A percentile compares a stretch with the other conserved stretches of the same genome.
Evolutionary conservation across 2,797 vertebrate species (phyloP).

Genomic region (Melopsittacus undulatus): DNA sequence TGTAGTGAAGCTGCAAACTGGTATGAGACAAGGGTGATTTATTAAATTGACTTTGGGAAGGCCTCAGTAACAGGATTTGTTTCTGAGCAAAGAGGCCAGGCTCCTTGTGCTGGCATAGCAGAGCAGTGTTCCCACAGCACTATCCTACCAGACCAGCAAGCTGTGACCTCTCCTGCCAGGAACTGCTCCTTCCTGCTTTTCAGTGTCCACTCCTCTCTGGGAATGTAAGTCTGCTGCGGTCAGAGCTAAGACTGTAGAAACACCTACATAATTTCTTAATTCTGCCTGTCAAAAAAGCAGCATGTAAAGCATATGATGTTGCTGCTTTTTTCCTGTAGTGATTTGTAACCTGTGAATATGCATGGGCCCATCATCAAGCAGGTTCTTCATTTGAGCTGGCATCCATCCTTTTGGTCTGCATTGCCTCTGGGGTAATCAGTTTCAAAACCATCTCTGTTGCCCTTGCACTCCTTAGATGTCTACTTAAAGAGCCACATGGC

Average conservation of each 20-base stretch:
- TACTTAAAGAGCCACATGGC: neutral
- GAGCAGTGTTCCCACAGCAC: neutral
- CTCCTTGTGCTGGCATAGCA: neutral
- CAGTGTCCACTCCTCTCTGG: neutral
- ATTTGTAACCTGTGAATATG: neutral
- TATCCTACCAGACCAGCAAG: neutral
- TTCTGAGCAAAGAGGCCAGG: neutral
- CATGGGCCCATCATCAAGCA: neutral
- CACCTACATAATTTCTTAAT: neutral
- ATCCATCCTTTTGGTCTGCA: neutral
- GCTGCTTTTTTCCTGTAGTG: neutral
- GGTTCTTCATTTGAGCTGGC: neutral
- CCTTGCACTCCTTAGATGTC: neutral
- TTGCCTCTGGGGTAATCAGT: neutral
- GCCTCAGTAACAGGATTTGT: neutral
- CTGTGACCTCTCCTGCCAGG: neutral
- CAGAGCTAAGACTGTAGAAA: neutral
- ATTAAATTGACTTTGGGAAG: neutral
- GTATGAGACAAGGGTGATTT: neutral
- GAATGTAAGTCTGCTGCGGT: neutral
- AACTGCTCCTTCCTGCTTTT: neutral
- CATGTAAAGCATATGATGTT: neutral
- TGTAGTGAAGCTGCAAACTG: neutral
- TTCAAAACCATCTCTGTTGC: neutral
- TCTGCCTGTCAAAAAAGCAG: neutral